Evolutionary conservation across 2,113 vertebrate species (phyloP).

Genomic region (Mus musculus): DNA sequence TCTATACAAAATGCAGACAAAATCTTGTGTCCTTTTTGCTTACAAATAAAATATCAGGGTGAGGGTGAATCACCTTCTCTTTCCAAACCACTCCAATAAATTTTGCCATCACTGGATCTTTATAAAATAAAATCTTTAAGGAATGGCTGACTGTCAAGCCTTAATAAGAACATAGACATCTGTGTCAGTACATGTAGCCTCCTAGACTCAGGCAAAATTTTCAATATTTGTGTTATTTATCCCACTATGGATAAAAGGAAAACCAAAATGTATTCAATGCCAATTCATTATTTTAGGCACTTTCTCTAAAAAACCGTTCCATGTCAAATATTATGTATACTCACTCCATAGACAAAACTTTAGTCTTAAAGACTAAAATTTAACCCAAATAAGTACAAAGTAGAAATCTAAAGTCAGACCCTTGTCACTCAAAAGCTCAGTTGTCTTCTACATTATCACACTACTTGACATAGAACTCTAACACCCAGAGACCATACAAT

Average conservation of each 20-base stretch:
- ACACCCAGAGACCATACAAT: background rate
- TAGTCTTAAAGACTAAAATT: background rate
- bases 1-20: background rate
- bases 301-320: background rate
- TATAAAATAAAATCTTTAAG: constrained; percentile 40
- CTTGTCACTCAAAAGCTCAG: background rate
- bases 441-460: background rate
- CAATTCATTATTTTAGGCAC: background rate
- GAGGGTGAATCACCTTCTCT: background rate
- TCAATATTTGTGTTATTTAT: constrained; percentile 39
- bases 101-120: background rate
- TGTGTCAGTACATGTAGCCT: background rate
- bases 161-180: background rate
- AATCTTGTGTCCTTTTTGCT: background rate
- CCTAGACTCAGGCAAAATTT: background rate
- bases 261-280: background rate
- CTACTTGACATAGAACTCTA: background rate
- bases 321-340: constrained; percentile 32
- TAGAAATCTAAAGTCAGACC: background rate
- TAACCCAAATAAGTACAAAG: background rate
- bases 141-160: background rate
- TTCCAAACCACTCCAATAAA: background rate
- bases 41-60: constrained; percentile 24
- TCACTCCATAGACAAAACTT: constrained; percentile 36
- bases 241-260: background rate